Evolutionary conservation across 2,888 invertebrate genomes (phyloP), one percentile per base, ranked within the genome.

Genomic region (Heliconius sara): DNA sequence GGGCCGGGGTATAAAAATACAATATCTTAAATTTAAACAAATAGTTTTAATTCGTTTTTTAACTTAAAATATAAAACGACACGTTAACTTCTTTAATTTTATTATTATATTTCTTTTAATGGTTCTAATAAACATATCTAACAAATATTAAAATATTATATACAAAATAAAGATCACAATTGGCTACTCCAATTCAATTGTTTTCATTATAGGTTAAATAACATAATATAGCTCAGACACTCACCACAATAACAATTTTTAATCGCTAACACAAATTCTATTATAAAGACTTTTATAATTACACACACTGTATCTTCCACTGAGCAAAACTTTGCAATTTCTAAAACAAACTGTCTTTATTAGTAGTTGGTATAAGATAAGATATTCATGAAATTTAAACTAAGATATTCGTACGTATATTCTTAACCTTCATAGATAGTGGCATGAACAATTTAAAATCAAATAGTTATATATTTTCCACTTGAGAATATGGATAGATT

Each of bases 291-390:
- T 25, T 39, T 66, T 13, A 52, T 6, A 7, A 16, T n/a, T n/a
- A 25, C 16, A 76, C 10, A 47, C 57, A 47, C 43, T 43, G 30
- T 66, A 73, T 9, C 63, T 75, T 60, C 19, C n/a, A 79, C 74
- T 63, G 68, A 63, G 60, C 30, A 68, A 77, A 73, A 75, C 47
- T 47, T 75, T 34, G 60, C 73, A 7, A 60, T 60, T 73, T 60
- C 73, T 71, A 63, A 34, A 72, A 74, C 60, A 68, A 34, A 75
- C 39, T 68, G 39, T 65, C 27, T 76, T 68, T 74, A 47, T 57
- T 27, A 81, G 70, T 70, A 34, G 77, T 30, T 74, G 79, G 76
- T 73, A 60, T 74, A 74, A 63, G 81, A 81, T 81, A 81, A 81
- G 81, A 81, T 81, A 79, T 30, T 76, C 43, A 25, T 67, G 25